phyloP scores from a whole-genome alignment of 2,113 vertebrate species.

The Carettochelys insculpta region DNA sequence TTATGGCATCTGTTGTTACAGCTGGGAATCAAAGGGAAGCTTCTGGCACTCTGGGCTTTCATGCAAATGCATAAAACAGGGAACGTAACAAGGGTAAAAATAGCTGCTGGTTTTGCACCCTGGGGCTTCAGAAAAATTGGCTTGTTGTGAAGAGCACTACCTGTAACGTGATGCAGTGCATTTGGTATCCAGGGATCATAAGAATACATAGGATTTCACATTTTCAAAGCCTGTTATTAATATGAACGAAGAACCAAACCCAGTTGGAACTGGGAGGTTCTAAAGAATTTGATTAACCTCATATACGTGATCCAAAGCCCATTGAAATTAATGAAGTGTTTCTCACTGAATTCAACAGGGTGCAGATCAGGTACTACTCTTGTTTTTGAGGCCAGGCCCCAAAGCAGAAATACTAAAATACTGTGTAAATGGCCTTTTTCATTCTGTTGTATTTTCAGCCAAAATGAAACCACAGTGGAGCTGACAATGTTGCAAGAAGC shows the following conservation, averaged over 20 bases:
- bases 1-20: neutral
- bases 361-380: neutral
- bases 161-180: neutral
- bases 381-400: neutral
- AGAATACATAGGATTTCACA: neutral
- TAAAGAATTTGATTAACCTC: neutral
- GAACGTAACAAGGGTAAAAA: neutral
- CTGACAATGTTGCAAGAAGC: neutral
- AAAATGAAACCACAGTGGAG: neutral
- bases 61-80: accelerated
- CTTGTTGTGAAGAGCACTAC: neutral
- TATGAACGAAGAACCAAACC: neutral
- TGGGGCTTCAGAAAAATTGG: neutral
- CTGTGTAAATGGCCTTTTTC: neutral
- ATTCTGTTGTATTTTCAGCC: accelerated
- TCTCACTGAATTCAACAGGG: neutral
- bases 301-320: neutral
- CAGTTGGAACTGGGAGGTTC: neutral
- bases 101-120: neutral
- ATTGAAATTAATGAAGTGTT: neutral
- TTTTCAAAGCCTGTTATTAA: accelerated
- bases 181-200: neutral
- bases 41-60: accelerated
- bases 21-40: neutral
- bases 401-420: neutral